phyloP scores from a whole-genome alignment of 2,888 invertebrate species.

The Noctua janthina region DNA sequence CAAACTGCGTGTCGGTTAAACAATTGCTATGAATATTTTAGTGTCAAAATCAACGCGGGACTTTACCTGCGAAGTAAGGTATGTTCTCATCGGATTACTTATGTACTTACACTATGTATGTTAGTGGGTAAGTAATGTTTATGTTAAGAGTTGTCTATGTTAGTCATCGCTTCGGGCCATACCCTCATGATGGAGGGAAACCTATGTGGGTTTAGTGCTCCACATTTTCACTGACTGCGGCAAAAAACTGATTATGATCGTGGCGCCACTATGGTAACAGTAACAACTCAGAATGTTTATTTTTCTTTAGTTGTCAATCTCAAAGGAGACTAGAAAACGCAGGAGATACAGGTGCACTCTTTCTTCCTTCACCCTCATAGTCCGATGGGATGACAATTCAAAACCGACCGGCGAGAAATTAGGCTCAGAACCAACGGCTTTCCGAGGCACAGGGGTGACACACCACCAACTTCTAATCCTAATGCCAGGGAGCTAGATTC shows the following conservation, averaged over 20 bases:
- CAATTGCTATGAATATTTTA: conserved; percentile 49
- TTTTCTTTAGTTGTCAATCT: neutral
- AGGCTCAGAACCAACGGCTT: neutral
- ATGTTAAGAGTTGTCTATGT: neutral
- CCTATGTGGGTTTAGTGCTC: neutral
- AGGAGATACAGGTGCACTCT: neutral
- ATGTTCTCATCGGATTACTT: conserved; percentile 2
- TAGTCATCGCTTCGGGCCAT: conserved; percentile 17
- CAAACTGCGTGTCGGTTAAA: conserved; percentile 22
- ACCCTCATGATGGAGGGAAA: neutral
- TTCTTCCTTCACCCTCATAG: neutral
- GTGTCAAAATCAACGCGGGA: conserved; percentile 16
- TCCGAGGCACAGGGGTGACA: neutral
- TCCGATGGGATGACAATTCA: neutral
- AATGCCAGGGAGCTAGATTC: neutral
- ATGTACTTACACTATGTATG: neutral
- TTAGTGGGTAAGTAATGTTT: neutral
- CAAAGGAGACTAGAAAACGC: neutral
- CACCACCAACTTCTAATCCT: neutral
- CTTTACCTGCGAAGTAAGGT: conserved; percentile 21
- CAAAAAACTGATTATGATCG: too few relatives aligned
- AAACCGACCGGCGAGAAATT: neutral
- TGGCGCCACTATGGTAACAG: neutral
- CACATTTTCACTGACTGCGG: neutral
- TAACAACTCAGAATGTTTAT: neutral